A percentile compares a stretch with the other conserved stretches of the same genome.
phyloP scores from a whole-genome alignment of 1,140 invertebrate genomes.

The Lethocerus indicus region DNA sequence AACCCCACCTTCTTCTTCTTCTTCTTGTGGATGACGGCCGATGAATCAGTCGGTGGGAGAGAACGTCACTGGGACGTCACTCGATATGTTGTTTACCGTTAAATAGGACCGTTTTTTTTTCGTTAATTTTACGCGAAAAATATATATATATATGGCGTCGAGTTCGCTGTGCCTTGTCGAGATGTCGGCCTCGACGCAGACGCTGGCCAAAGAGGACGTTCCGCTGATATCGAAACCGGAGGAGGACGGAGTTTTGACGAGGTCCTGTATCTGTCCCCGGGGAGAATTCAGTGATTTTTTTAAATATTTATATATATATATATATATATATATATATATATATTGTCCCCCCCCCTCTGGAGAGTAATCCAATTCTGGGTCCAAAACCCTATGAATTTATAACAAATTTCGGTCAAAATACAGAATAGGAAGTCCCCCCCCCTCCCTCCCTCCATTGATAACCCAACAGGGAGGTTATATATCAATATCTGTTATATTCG shows the following conservation, averaged over 20 bases:
- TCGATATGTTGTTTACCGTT: too few relatives aligned
- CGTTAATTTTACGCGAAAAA: neutral
- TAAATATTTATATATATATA: neutral
- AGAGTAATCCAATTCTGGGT: neutral
- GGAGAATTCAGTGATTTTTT: neutral
- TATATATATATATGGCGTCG: slow-evolving; percentile 11
- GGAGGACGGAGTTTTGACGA: slow-evolving; percentile 31
- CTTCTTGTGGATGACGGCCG: slow-evolving; percentile 1
- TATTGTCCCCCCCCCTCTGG: neutral
- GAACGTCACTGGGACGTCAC: slow-evolving; percentile 1
- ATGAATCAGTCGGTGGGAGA: neutral
- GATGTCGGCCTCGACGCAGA: slow-evolving; percentile 21
- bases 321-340: slow-evolving; percentile 1
- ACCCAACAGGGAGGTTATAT: too few relatives aligned
- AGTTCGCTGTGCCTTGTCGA: slow-evolving; percentile 21
- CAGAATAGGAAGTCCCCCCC: too few relatives aligned
- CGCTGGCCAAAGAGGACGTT: slow-evolving; percentile 37
- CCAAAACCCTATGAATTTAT: neutral
- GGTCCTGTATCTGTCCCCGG: slow-evolving; percentile 22
- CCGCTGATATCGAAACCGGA: slow-evolving; percentile 38
- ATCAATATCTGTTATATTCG: too few relatives aligned
- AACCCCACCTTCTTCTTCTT: too few relatives aligned
- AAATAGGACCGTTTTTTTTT: neutral
- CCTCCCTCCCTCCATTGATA: too few relatives aligned
- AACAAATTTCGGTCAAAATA: too few relatives aligned